Conservation (phyloP, 1,140 invertebrate genomes). For the Drosophila prosaltans region DNA sequence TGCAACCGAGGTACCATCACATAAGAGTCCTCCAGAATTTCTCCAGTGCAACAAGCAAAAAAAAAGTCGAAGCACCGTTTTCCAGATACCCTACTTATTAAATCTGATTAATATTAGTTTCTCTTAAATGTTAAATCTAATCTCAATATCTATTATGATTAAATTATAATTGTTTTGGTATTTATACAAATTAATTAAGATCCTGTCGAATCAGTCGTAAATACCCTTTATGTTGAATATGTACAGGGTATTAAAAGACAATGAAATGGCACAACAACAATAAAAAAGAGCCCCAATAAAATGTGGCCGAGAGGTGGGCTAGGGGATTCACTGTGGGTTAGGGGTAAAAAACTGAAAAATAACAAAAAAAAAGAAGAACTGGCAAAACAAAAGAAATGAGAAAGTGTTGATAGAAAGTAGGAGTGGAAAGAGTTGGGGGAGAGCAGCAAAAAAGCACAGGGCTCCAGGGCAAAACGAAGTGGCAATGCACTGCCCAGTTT, state of each 20-base stretch:
- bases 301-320: conserved; percentile 3
- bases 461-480: conserved; percentile 31
- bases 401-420: conserved; percentile 41
- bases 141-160: no score
- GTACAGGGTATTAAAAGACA: conserved; percentile 42
- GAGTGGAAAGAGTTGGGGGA: not conserved
- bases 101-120: not conserved
- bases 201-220: no score
- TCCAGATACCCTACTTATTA: not conserved
- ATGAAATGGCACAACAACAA: conserved; percentile 43
- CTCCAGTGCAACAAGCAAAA: conserved; percentile 6
- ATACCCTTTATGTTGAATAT: not conserved
- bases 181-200: no score
- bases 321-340: conserved; percentile 25
- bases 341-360: conserved; percentile 23
- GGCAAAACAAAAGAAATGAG: conserved; percentile 50
- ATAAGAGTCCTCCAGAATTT: conserved; percentile 47
- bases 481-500: conserved; percentile 40
- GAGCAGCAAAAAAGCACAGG: conserved; percentile 1
- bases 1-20: conserved; percentile 37
- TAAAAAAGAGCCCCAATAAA: conserved; percentile 36
- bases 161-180: no score
- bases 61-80: not conserved
- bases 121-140: no score
- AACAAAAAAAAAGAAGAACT: conserved; percentile 34